phyloP scores from a whole-genome alignment of 2,797 vertebrate genomes.

The Eidolon dupreanum region DNA sequence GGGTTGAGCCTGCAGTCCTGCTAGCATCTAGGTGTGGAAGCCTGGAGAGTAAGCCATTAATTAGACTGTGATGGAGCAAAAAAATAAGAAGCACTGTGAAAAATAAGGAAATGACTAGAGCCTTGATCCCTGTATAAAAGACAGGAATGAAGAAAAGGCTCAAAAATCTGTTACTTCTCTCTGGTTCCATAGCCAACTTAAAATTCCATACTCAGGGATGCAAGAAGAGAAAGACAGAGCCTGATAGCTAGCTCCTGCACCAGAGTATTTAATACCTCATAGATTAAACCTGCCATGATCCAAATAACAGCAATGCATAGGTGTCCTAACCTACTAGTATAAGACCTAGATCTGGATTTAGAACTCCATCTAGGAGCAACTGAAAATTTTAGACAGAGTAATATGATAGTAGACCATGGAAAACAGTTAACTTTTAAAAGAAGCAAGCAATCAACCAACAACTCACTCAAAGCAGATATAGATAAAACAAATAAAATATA shows the following conservation, averaged over 20 bases:
- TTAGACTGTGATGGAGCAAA: background rate
- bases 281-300: background rate
- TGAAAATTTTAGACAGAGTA: background rate
- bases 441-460: background rate
- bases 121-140: background rate
- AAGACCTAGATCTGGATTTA: background rate
- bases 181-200: background rate
- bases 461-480: background rate
- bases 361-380: background rate
- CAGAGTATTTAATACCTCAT: background rate
- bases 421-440: background rate
- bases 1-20: background rate
- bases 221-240: background rate
- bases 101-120: background rate
- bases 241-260: rapidly evolving
- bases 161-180: background rate
- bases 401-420: background rate
- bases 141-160: background rate
- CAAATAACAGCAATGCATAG: background rate
- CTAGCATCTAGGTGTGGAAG: background rate
- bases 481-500: background rate
- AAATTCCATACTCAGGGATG: background rate
- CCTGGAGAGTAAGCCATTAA: rapidly evolving
- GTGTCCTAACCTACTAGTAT: rapidly evolving
- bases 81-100: background rate